Evolutionary conservation across 2,113 vertebrate species (phyloP).

Genomic region (Ptychochromis oligacanthus): DNA sequence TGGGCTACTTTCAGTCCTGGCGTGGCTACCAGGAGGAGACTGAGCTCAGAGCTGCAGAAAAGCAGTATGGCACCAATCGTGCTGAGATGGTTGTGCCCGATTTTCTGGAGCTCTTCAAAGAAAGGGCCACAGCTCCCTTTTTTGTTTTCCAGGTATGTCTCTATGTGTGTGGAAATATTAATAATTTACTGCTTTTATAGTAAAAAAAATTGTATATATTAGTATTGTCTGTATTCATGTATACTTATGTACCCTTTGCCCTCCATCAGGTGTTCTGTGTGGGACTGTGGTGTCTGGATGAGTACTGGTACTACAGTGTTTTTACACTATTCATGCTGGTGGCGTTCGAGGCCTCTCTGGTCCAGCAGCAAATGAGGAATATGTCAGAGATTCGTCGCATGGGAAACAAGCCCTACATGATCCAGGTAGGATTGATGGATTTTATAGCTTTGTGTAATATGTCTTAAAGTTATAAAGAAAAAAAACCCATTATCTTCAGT

Average conservation of each 20-base stretch:
- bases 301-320: conserved; percentile 99
- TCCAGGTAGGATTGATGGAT: conserved; percentile 83
- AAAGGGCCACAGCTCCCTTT: conserved; percentile 94
- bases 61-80: conserved; percentile 89
- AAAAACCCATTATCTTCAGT: neutral
- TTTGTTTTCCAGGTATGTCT: conserved; percentile 93
- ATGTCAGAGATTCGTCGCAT: conserved; percentile 95
- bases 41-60: conserved; percentile 88
- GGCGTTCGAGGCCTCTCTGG: conserved; percentile 94
- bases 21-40: conserved; percentile 91
- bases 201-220: neutral
- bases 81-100: conserved; percentile 97
- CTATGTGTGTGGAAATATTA: neutral
- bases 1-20: conserved; percentile 88
- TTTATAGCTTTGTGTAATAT: neutral
- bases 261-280: conserved; percentile 91
- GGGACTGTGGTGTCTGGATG: conserved; percentile 95
- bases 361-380: conserved; percentile 97
- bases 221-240: neutral
- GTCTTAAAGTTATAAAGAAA: neutral
- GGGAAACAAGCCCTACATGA: conserved; percentile 95
- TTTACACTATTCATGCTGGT: conserved; percentile 98
- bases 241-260: neutral
- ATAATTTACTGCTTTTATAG: neutral
- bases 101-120: conserved; percentile 94